Evolutionary conservation across 2,113 vertebrate genomes (phyloP).

Genomic region (Bucco capensis): DNA sequence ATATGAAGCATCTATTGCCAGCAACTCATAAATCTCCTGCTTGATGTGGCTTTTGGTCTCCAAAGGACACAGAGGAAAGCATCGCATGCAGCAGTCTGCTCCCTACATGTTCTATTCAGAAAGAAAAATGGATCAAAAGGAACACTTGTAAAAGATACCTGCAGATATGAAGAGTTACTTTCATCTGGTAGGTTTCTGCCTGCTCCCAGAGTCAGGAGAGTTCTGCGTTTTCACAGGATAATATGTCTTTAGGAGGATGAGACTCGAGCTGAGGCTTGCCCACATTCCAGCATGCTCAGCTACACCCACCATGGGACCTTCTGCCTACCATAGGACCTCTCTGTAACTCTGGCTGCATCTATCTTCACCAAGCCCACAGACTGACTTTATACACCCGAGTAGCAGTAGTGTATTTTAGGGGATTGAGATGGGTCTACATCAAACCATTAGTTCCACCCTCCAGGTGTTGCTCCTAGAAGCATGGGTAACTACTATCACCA

Average conservation of each 20-base stretch:
- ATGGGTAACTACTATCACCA: neutral
- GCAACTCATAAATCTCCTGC: constrained; percentile 48
- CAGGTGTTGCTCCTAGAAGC: neutral
- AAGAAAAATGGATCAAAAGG: constrained; percentile 58
- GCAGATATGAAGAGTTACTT: neutral
- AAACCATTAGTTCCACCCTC: neutral
- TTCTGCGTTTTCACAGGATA: constrained; percentile 1
- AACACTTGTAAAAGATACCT: constrained; percentile 28
- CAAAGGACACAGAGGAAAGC: constrained; percentile 34
- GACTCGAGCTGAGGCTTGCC: neutral
- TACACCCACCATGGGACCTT: neutral
- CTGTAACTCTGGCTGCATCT: neutral
- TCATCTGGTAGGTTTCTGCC: constrained; percentile 18
- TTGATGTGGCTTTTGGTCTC: constrained; percentile 63
- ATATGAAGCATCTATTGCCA: constrained; percentile 59
- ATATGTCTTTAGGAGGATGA: neutral
- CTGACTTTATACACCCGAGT: neutral
- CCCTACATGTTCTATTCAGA: constrained; percentile 4
- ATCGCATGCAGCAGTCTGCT: neutral
- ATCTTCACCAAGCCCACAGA: neutral
- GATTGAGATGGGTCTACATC: neutral
- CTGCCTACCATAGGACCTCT: neutral
- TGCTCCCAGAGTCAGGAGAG: neutral
- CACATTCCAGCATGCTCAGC: neutral
- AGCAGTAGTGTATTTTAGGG: neutral